Conservation (phyloP, 1,140 invertebrate genomes). For the Bombus haemorrhoidalis region DNA sequence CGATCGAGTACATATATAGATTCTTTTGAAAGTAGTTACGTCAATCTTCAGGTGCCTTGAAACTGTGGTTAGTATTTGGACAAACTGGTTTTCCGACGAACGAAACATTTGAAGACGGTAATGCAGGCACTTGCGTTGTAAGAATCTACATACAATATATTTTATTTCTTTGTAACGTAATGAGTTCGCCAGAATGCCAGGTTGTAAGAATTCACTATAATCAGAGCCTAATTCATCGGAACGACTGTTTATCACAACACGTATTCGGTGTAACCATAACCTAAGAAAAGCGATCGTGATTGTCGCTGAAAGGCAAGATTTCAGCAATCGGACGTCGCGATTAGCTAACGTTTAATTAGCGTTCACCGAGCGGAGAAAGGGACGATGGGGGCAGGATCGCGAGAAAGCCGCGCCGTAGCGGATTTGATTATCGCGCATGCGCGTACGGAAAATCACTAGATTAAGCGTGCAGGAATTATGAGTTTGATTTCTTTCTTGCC, state of each 20-base stretch:
- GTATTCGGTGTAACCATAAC: too few relatives aligned
- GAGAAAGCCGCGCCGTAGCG: constrained; percentile 11
- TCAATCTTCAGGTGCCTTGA: neutral
- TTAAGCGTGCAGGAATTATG: too few relatives aligned
- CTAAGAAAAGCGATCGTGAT: neutral
- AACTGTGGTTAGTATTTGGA: too few relatives aligned
- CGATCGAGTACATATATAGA: neutral
- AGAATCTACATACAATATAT: too few relatives aligned
- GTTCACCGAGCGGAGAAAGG: neutral
- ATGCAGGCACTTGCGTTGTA: too few relatives aligned
- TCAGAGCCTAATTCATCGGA: too few relatives aligned
- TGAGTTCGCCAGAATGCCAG: too few relatives aligned
- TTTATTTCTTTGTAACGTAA: too few relatives aligned
- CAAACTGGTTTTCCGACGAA: too few relatives aligned
- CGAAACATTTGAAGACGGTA: too few relatives aligned
- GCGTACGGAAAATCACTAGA: constrained; percentile 9
- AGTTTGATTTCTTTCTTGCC: neutral
- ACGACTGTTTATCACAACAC: too few relatives aligned
- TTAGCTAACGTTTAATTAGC: constrained; percentile 57
- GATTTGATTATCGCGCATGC: constrained; percentile 10
- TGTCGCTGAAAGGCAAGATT: constrained; percentile 26
- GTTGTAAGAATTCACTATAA: too few relatives aligned
- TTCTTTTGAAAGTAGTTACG: neutral
- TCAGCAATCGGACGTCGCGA: constrained; percentile 51
- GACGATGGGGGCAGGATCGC: neutral